Evolutionary conservation across 2,797 vertebrate genomes (phyloP).

Genomic region (Anabas testudineus): DNA sequence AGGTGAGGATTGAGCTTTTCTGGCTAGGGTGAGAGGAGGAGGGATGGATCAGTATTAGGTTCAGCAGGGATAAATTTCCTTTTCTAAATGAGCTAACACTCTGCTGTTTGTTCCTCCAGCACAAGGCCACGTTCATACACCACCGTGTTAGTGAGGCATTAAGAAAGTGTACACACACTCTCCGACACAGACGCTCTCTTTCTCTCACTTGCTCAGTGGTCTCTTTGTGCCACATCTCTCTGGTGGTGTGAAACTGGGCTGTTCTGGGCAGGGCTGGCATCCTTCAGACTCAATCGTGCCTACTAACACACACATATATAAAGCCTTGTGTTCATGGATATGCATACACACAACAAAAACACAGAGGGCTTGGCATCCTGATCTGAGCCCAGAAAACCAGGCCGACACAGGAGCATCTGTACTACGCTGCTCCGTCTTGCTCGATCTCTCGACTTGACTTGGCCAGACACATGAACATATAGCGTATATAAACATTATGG

Average conservation of each 20-base stretch:
- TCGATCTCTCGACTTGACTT: slow-evolving; percentile 41
- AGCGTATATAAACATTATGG: slow-evolving; percentile 37
- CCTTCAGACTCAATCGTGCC: slow-evolving; percentile 52
- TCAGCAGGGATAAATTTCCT: slow-evolving; percentile 68
- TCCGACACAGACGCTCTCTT: slow-evolving; percentile 68
- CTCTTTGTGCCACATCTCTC: slow-evolving; percentile 77
- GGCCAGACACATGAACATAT: slow-evolving; percentile 33
- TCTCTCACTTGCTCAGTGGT: slow-evolving; percentile 69
- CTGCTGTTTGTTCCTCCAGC: slow-evolving; percentile 78
- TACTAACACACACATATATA: slow-evolving; percentile 25
- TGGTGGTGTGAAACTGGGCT: slow-evolving; percentile 62
- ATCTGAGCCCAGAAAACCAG: slow-evolving; percentile 60
- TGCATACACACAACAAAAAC: slow-evolving; percentile 58
- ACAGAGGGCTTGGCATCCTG: slow-evolving; percentile 52
- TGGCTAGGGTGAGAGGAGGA: slow-evolving; percentile 41
- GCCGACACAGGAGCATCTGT: slow-evolving; percentile 76
- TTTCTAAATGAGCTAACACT: slow-evolving; percentile 80
- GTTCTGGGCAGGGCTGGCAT: slow-evolving; percentile 72
- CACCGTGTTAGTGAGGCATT: slow-evolving; percentile 62
- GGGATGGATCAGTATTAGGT: slow-evolving; percentile 53
- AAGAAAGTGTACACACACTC: slow-evolving; percentile 66
- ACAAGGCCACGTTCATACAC: slow-evolving; percentile 84
- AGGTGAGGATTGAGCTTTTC: slow-evolving; percentile 62
- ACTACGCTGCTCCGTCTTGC: slow-evolving; percentile 26
- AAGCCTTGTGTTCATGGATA: slow-evolving; percentile 4